phyloP scores from a whole-genome alignment of 53 echinoderm and acorn worm species.

The Crossaster papposus region DNA sequence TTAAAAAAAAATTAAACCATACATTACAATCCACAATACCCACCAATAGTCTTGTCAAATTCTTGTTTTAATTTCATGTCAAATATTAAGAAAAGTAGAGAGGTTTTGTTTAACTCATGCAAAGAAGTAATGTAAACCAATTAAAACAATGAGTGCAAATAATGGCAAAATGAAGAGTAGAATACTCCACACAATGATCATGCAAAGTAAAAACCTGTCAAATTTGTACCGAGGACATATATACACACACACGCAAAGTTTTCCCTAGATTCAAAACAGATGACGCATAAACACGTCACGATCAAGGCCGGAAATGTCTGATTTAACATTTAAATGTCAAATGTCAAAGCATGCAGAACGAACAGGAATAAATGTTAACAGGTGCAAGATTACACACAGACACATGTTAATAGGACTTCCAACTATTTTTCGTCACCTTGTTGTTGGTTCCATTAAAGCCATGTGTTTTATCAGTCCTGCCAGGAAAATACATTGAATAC shows the following conservation, averaged over 20 bases:
- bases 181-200: background rate
- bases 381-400: slow-evolving; percentile 35
- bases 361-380: background rate
- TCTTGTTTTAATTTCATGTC: background rate
- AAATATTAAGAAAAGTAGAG: background rate
- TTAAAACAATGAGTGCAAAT: background rate
- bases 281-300: too few species aligned
- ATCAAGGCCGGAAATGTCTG: background rate
- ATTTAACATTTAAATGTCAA: background rate
- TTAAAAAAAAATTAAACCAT: background rate
- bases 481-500: slow-evolving; percentile 7
- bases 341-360: background rate
- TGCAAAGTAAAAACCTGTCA: too few species aligned
- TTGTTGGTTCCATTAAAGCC: background rate
- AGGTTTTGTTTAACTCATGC: background rate
- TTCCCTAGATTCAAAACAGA: too few species aligned
- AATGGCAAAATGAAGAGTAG: background rate
- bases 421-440: slow-evolving; percentile 10
- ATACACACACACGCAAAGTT: too few species aligned
- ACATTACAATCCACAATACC: background rate
- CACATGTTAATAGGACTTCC: background rate
- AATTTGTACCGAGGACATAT: too few species aligned
- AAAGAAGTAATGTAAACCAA: background rate
- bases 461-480: slow-evolving; percentile 6
- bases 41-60: too few species aligned